Base-by-base conservation (phyloP, 64 coral and sea anemone genomes). In the Porites lutea region DNA sequence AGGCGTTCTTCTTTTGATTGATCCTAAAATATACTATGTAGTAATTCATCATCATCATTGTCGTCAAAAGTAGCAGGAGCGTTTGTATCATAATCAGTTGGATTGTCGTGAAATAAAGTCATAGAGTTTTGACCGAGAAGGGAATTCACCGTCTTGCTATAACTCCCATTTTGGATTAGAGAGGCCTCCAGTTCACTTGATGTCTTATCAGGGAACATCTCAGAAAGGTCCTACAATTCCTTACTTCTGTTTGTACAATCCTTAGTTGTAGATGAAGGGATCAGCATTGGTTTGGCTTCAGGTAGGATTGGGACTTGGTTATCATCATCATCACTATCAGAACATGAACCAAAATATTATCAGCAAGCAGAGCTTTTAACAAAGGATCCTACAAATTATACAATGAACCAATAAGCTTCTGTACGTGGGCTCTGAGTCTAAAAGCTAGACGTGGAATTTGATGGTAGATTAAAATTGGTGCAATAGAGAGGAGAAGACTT, bases 171-270 rank as follows among this genome's bases (percentile, higher is more conserved):
- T 21, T 70, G 23, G 13, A 27, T 13, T 48, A 90, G 79, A 65
- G 58, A 93, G 16, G 45, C 65, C 74, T 87, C 23, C 20, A 93
- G 74, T 79, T 87, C 85, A 68, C 52, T 78, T 80, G 58, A 79
- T 75, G 72, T 79, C 65, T 93, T 75, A 65, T 88, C 72, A 47
- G 85, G 92, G 47, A 93, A 93, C 92, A 93, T 93, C 83, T 93
- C 92, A 73, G 74, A 59, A 45, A 93, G 86, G 48, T 93, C 49
- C 19, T 80, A 22, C 57, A 82, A 59, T 71, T 88, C 84, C 53
- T 93, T 68, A 67, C 48, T 84, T 47, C 61, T 66, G 43, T 85
- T 64, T 2, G 58, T 64, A 83, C 64, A n/a, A 49, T 79, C 59
- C 7, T 0, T 60, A 46, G 52, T 15, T 49, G 23, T 69, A 84